Conservation (phyloP, 1,140 invertebrate genomes). For the Venustaconcha ellipsiformis region DNA sequence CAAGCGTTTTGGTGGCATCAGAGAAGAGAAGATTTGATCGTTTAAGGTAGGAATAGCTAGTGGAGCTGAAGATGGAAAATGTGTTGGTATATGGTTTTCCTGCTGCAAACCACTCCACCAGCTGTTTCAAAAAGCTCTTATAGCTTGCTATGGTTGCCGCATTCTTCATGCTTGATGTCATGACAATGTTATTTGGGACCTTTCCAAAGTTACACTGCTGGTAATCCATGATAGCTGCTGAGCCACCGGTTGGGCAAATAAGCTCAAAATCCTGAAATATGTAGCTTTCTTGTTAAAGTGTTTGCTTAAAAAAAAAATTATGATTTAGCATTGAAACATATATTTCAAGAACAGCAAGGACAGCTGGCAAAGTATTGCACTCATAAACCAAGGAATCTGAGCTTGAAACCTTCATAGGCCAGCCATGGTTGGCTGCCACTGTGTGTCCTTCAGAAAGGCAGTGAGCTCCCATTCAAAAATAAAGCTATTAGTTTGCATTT, state of each 20-base stretch:
- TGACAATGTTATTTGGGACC: constrained; percentile 86
- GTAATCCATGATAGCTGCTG: constrained; percentile 48
- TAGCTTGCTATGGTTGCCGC: constrained; percentile 34
- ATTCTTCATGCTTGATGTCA: constrained; percentile 53
- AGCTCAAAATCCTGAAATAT: constrained; percentile 79
- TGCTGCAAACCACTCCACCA: constrained; percentile 46
- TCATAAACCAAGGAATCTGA: too few relatives aligned
- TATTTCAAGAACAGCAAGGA: too few relatives aligned
- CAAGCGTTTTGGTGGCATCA: constrained; percentile 59
- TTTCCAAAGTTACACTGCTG: constrained; percentile 73
- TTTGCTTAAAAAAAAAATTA: too few relatives aligned
- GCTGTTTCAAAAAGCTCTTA: constrained; percentile 51
- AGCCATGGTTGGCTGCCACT: too few relatives aligned
- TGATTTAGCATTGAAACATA: too few relatives aligned
- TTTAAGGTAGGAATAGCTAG: constrained; percentile 31
- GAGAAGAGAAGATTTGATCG: constrained; percentile 64
- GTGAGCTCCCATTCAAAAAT: too few relatives aligned
- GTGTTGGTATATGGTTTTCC: constrained; percentile 30
- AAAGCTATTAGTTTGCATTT: too few relatives aligned
- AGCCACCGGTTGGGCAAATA: constrained; percentile 84
- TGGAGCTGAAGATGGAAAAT: constrained; percentile 52
- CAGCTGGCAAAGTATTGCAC: too few relatives aligned
- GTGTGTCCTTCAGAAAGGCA: too few relatives aligned
- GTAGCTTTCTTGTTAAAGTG: neutral
- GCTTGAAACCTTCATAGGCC: too few relatives aligned